phyloP scores from a whole-genome alignment of 2,113 vertebrate genomes.

The Phainopepla nitens region DNA sequence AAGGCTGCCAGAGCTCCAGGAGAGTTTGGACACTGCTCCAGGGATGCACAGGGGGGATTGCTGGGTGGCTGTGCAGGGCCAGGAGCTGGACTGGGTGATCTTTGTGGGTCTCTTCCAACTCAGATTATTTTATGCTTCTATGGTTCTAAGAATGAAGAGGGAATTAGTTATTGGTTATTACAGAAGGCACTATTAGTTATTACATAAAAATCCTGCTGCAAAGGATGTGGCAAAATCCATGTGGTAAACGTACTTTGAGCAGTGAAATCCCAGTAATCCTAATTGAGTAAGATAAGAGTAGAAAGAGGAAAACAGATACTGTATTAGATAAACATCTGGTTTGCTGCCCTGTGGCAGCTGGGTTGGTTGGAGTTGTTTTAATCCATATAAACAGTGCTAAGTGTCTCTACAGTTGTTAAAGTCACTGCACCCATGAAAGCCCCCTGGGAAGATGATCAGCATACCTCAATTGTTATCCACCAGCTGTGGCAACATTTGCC shows the following conservation, averaged over 20 bases:
- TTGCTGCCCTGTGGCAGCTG: neutral
- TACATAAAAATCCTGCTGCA: neutral
- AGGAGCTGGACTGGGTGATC: rapidly evolving
- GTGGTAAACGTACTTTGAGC: neutral
- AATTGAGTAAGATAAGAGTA: neutral
- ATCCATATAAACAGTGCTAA: neutral
- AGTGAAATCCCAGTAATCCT: neutral
- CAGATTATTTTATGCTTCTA: neutral
- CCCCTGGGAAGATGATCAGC: neutral
- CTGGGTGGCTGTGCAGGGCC: rapidly evolving
- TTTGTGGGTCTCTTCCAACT: rapidly evolving
- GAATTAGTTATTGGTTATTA: neutral
- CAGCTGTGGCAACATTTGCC: neutral
- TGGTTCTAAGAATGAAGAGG: neutral
- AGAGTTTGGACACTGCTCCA: rapidly evolving
- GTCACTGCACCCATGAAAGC: neutral
- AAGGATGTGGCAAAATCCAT: neutral
- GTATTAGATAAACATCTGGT: neutral
- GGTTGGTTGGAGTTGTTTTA: neutral
- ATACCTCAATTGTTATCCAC: neutral
- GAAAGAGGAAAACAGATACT: neutral
- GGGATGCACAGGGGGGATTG: neutral
- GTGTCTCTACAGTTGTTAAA: neutral
- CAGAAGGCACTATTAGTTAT: neutral
- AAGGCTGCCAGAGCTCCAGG: neutral